Conservation (phyloP, 2,888 invertebrate species). For the Tridacna crocea region DNA sequence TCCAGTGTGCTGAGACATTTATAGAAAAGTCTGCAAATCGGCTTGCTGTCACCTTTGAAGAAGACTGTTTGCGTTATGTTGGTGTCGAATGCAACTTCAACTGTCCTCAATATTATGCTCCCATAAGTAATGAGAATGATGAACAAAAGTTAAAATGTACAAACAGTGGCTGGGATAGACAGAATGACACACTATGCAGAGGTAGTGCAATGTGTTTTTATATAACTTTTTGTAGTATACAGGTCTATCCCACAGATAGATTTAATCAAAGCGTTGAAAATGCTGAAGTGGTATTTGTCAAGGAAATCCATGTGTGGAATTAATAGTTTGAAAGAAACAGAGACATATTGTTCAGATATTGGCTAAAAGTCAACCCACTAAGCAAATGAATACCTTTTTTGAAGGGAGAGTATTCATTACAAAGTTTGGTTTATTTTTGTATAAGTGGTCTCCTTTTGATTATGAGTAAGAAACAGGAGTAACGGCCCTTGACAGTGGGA, state of each 20-base stretch:
- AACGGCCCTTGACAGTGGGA: no score
- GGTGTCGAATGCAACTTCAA: neutral
- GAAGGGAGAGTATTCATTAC: no score
- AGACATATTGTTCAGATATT: no score
- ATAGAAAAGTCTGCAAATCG: neutral
- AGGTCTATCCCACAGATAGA: neutral
- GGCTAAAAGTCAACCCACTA: no score
- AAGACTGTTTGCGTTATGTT: slow-evolving; percentile 12
- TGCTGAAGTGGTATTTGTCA: no score
- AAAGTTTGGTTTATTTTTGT: no score
- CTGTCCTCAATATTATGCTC: neutral
- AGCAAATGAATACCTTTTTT: no score
- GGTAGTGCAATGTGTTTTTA: neutral
- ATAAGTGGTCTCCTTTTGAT: no score
- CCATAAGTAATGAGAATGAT: neutral
- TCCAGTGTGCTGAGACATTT: neutral
- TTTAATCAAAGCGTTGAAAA: neutral
- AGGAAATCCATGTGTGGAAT: no score
- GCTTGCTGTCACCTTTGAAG: neutral
- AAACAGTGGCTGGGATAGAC: neutral
- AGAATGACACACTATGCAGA: neutral
- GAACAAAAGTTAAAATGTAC: neutral
- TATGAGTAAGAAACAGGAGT: no score
- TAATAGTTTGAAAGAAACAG: no score
- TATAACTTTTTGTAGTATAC: no score